Evolutionary conservation across 2,888 invertebrate genomes (phyloP).

Genomic region (Alviniconcha strummeri): DNA sequence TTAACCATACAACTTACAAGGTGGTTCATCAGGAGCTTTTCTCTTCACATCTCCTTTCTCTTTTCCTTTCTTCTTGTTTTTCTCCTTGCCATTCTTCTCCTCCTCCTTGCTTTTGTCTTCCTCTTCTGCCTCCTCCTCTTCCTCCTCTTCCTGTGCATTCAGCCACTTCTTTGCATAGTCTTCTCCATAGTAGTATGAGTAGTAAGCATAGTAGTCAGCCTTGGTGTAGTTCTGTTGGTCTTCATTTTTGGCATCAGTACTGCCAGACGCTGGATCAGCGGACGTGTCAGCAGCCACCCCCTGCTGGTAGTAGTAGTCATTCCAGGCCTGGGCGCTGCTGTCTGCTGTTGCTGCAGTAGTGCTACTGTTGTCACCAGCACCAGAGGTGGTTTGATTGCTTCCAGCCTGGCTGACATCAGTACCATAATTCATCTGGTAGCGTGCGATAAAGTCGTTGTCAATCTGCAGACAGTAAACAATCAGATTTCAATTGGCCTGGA

Average conservation of each 20-base stretch:
- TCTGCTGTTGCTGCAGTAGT: conserved; percentile 43
- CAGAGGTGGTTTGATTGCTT: conserved; percentile 22
- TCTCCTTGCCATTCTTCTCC: conserved; percentile 44
- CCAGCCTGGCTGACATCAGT: conserved; percentile 27
- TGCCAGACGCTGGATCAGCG: conserved; percentile 30
- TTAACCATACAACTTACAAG: conserved; percentile 14
- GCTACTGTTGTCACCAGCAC: conserved; percentile 21
- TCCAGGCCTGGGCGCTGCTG: conserved; percentile 36
- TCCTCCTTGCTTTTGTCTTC: conserved; percentile 30
- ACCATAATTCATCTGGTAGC: conserved; percentile 94
- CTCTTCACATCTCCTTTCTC: conserved; percentile 52
- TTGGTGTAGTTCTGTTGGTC: conserved; percentile 20
- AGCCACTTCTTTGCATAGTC: conserved; percentile 43
- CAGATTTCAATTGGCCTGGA: too few species aligned
- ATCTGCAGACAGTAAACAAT: conserved; percentile 75
- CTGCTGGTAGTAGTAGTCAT: conserved; percentile 50
- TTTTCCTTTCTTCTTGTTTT: conserved; percentile 27
- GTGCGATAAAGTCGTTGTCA: conserved; percentile 96
- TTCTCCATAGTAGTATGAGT: conserved; percentile 59
- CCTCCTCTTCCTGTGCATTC: conserved; percentile 39
- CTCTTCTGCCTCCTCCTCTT: conserved; percentile 39
- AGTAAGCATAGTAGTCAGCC: conserved; percentile 46
- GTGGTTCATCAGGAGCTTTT: conserved; percentile 42
- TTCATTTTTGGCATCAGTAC: conserved; percentile 28
- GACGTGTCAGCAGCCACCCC: background rate